Evolutionary conservation across 1,140 invertebrate species (phyloP), one percentile per base, ranked within the genome.

Genomic region (Carposina sasakii): DNA sequence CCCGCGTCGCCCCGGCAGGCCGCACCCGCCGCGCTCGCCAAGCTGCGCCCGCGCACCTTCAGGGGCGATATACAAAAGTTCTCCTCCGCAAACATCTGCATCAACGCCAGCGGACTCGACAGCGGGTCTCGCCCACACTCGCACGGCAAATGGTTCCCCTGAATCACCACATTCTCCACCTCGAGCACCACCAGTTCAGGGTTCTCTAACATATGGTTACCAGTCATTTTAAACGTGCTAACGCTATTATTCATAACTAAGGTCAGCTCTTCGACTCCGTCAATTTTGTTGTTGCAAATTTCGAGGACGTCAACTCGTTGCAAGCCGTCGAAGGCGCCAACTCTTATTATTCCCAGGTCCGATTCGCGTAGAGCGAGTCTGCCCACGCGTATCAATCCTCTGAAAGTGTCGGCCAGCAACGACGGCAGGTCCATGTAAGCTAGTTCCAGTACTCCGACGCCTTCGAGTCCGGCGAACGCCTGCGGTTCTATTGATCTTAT

Each of bases 31-130:
- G 94, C 87, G 13, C 88, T 86, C 31, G 85, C 90, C 87, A 94
- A 90, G 0, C 89, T 88, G 41, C 90, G 88, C 0, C 92, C 92
- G 47, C 94, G 93, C 33, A 92, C 89, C 70, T 94, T 92, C 52
- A 94, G 83, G 22, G 93, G 93, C 8, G 93, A 94, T 61, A 95
- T 94, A 79, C 93, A 95, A 68, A 88, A 93, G 76, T 95, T 95
- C 28, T 89, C 89, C n/a, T 88, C 85, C 12, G 90, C 87, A 63
- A 95, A 94, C 20, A 92, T 89, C 12, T 88, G 87, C 1, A 89
- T 89, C 60, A 93, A 88, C 3, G 90, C 90, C 40, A 94, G 85
- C 10, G 92, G 90, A 39, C 92, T 92, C 19, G 90, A 89, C 9
- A 94, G 78, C 8, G 94, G 87, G 26, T 91, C 89, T 57, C 93